These are phyloP conservation scores for Drosophila anceps DNA, from an alignment of 2,888 invertebrate genomes.

Conservation along the genomic window DNA sequence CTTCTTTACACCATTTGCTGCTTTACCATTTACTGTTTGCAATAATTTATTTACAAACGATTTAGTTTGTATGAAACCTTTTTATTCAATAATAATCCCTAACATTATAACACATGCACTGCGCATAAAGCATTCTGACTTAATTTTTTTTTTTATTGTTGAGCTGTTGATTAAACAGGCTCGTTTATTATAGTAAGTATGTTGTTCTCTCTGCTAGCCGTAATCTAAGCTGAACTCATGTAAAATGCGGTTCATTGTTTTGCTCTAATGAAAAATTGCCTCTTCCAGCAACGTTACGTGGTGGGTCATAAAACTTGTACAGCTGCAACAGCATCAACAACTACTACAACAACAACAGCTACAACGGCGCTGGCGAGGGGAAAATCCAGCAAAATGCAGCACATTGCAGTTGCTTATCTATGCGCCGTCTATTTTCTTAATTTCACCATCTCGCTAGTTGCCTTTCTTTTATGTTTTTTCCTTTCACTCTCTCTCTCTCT, in stretches of 20 bases:
- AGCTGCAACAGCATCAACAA: constrained; percentile 24
- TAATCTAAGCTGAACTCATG: constrained; percentile 11
- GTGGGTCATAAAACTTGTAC: constrained; percentile 68
- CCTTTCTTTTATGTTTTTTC: constrained; percentile 5
- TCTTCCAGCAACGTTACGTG: constrained; percentile 62
- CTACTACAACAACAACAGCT: constrained; percentile 14
- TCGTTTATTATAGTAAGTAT: constrained; percentile 9
- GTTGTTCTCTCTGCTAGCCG: constrained; percentile 1
- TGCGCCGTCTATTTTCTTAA: constrained; percentile 67
- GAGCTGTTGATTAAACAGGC: constrained; percentile 30
- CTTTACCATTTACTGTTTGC: not conserved
- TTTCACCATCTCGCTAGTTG: constrained; percentile 45
- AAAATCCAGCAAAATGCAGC: constrained; percentile 50
- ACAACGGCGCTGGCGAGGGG: not conserved
- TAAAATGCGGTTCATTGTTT: constrained; percentile 42
- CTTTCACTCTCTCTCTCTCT: not conserved
- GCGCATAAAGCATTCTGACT: not conserved
- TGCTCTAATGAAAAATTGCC: constrained; percentile 74
- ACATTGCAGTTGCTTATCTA: constrained; percentile 74
- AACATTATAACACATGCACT: not conserved
- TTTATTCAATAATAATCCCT: not conserved
- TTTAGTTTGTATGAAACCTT: not conserved
- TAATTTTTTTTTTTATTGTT: not conserved
- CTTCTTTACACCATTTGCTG: not conserved
- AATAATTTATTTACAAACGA: not conserved